These are phyloP conservation scores for Ligdia adustata DNA, from an alignment of 2,888 invertebrate species.

Conservation along the genomic window DNA sequence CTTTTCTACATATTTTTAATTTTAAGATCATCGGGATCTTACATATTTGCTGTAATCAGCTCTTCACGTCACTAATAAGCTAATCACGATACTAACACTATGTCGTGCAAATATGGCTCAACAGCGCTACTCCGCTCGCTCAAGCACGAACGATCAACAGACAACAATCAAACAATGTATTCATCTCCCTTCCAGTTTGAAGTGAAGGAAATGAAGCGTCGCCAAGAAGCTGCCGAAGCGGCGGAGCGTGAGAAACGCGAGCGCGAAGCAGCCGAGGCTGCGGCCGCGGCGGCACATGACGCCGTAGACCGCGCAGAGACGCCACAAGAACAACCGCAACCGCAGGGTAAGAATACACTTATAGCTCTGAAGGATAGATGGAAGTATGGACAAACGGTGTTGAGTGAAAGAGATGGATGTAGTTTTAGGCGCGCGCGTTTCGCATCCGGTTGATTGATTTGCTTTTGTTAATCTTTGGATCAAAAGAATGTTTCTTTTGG, in stretches of 20 bases:
- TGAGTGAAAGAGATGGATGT: slow-evolving; percentile 1
- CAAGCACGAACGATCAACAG: no score
- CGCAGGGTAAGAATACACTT: slow-evolving; percentile 56
- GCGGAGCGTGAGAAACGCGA: slow-evolving; percentile 89
- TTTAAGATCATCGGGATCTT: no score
- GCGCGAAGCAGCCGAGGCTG: slow-evolving; percentile 79
- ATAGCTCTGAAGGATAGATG: background rate
- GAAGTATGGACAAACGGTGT: background rate
- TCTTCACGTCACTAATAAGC: slow-evolving; percentile 4
- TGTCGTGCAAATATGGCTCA: background rate
- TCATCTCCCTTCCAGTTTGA: slow-evolving; percentile 89
- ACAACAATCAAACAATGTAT: no score
- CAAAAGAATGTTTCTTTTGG: no score
- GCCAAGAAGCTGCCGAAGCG: slow-evolving; percentile 93
- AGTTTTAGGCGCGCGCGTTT: background rate
- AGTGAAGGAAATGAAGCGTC: slow-evolving; percentile 96
- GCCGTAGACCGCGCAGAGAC: slow-evolving; percentile 66
- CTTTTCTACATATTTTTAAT: no score
- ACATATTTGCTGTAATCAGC: no score
- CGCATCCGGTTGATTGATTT: background rate
- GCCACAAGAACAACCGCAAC: slow-evolving; percentile 61
- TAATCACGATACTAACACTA: background rate
- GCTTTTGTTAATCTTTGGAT: no score
- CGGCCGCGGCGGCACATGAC: slow-evolving; percentile 70
- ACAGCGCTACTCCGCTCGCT: background rate